A percentile compares a stretch with the other conserved stretches of the same genome.
phyloP scores from a whole-genome alignment of 2,797 vertebrate genomes.

The Tragelaphus eurycerus region DNA sequence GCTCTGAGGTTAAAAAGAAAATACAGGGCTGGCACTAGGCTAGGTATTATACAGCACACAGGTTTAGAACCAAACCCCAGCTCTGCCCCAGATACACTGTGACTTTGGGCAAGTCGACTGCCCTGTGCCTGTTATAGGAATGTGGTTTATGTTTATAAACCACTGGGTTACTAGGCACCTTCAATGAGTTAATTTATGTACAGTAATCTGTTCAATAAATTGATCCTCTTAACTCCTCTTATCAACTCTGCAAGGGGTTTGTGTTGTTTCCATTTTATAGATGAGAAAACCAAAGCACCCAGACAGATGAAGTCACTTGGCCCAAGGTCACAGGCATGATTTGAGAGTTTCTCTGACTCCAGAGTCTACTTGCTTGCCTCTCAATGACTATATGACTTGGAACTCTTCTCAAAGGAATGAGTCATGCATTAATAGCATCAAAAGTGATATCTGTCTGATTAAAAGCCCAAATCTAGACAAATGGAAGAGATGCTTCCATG shows the following conservation, averaged over 20 bases:
- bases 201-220: too few species aligned
- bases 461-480: background rate
- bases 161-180: background rate
- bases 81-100: background rate
- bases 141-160: background rate
- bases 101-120: background rate
- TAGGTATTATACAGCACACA: background rate
- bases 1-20: background rate
- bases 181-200: background rate
- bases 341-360: background rate
- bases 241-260: background rate
- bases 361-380: background rate
- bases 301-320: background rate
- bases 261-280: background rate
- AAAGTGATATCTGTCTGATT: background rate
- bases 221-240: background rate
- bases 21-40: background rate
- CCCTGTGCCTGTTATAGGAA: background rate
- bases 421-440: background rate
- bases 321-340: background rate
- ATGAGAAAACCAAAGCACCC: background rate
- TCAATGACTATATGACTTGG: background rate
- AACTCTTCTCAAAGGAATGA: background rate
- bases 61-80: background rate
- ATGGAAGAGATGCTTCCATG: rapidly evolving